Base-by-base conservation (phyloP, 2,797 vertebrate species). In the Gila robusta region DNA sequence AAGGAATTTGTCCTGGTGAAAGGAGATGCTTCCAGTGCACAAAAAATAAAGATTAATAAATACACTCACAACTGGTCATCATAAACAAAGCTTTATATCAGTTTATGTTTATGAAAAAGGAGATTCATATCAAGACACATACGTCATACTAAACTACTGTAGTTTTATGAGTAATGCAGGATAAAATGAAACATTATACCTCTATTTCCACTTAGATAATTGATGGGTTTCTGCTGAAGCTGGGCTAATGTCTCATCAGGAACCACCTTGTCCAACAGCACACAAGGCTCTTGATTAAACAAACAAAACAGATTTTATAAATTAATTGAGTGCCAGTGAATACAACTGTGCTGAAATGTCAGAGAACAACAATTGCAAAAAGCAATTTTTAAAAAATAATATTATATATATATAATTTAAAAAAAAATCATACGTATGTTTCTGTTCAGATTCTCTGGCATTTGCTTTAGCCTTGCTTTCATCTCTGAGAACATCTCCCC, bases 171-270 rank as follows among this genome's bases (percentile, higher is more conserved):
- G 6, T 35, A 49, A 81, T 35, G 7, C 10, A 66, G 49, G n/a
- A 4, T 37, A 6, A 10, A 28, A 39, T 62, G 5, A 79, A 52
- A 64, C 87, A 37, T 44, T 10, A 72, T 81, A 93, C 94, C 88
- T 82, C 17, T 47, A 39, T 67, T 85, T 39, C 82, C 69, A 54
- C 41, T 87, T 70, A 89, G 69, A 23, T 81, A 49, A 28, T 4
- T 47, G 17, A 14, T 56, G 5, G 86, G 80, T 28, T 64, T 77
- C 9, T 49, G 87, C 59, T 90, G 85, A 86, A 95, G 89, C 28
- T 39, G 86, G 11, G 87, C 85, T 84, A 94, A 94, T 54, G 91
- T 89, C 86, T 95, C 94, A 10, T 92, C 93, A 17, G 93, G 92
- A 54, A 88, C 83, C 7, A n/a, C 0, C 1, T 2, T 85, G 2